Evolutionary conservation across 92 coral and sea anemone species (phyloP), one percentile per base, ranked within the genome.

Genomic region (Blastomussa wellsi): DNA sequence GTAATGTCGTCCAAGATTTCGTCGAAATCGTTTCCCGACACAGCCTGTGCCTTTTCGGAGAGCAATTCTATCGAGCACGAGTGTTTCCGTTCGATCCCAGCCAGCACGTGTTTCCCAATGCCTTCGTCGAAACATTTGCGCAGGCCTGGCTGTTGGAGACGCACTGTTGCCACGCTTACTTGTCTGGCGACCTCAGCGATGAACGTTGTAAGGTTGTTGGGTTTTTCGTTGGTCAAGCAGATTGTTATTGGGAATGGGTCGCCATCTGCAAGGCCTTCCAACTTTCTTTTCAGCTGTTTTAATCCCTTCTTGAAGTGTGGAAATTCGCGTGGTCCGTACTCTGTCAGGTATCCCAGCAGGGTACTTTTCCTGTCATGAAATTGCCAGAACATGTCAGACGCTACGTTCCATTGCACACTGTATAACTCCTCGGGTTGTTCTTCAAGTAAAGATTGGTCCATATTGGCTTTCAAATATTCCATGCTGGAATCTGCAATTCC

Each of bases 101-200:
- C 4, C 26, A 82, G 14, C 69, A 72, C 62, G 26, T 82, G 78
- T 28, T 70, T 82, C 0, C 86, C 86, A 13, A 52, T 71, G 1
- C 86, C 86, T 24, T 72, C 37, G 8, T 36, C 68, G 42, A 49
- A 82, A 28, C 71, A 82, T 28, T 82, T 82, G 16, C 60, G 79
- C 78, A 82, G 51, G 1, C 86, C 86, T 17, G 86, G 86, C 38
- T 82, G 86, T n/a, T 57, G 71, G 22, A 71, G 72, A 20, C 36
- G 36, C 8, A 82, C 86, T 0, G 79, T 82, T 55, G 86, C 86
- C 9, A 82, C 78, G 59, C 17, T 70, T 0, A 82, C 79, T 2
- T 70, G 78, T 32, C 79, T 53, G 7, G 47, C 52, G 5, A 82
- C 60, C 14, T 70, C 86, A 20, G 78, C 7, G 78, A 82, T 31